These are phyloP conservation scores for Campoletis sonorensis DNA, from an alignment of 1,140 invertebrate species.

Conservation along the genomic window DNA sequence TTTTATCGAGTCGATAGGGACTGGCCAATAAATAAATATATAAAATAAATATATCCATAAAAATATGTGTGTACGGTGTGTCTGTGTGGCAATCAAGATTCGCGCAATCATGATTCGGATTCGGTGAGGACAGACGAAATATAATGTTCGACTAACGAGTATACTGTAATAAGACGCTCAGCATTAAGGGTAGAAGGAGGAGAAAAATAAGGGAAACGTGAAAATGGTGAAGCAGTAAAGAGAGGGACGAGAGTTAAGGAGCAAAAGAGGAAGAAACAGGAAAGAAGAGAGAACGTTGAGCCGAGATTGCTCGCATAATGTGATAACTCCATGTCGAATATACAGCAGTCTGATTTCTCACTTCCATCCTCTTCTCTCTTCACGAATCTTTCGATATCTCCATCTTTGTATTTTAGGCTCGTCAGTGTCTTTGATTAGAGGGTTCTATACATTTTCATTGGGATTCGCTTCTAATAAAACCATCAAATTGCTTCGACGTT, in stretches of 20 bases:
- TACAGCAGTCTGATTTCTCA: conserved; percentile 40
- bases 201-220: background rate
- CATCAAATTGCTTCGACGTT: conserved; percentile 64
- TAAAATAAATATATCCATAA: background rate
- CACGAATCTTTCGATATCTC: background rate
- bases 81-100: conserved; percentile 47
- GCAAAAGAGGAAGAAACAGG: conserved; percentile 54
- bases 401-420: conserved; percentile 52
- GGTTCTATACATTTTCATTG: conserved; percentile 54
- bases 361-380: conserved; percentile 46
- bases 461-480: conserved; percentile 76
- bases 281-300: conserved; percentile 29
- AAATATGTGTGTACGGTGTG: background rate
- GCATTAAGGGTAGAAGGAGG: background rate
- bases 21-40: no score
- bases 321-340: conserved; percentile 69
- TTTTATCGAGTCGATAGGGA: no score
- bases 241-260: background rate
- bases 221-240: background rate
- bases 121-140: conserved; percentile 57
- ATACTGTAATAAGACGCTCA: conserved; percentile 38
- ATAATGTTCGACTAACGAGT: conserved; percentile 73
- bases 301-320: conserved; percentile 61
- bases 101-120: conserved; percentile 71
- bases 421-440: conserved; percentile 76